phyloP scores from a whole-genome alignment of 2,888 invertebrate genomes.

The Stenolophus ochropezus region DNA sequence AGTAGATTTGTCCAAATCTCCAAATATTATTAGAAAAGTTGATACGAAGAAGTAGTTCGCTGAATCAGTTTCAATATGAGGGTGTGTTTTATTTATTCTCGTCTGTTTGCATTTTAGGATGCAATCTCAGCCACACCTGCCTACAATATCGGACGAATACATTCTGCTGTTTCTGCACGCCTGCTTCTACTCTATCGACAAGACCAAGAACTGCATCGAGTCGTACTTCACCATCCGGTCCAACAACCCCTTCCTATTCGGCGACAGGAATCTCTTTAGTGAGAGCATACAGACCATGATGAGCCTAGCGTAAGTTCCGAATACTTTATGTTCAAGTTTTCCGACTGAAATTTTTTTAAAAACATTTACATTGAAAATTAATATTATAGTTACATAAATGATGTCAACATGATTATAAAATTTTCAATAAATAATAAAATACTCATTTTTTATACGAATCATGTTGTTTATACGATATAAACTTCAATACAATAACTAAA shows the following conservation, averaged over 20 bases:
- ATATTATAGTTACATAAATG: too few species aligned
- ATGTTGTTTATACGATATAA: too few species aligned
- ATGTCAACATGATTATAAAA: too few species aligned
- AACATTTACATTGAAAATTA: too few species aligned
- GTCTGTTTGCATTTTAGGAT: slow-evolving; percentile 74
- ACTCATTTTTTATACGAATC: too few species aligned
- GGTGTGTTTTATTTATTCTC: not conserved
- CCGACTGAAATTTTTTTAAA: too few species aligned
- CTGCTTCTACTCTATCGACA: slow-evolving; percentile 73
- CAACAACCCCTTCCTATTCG: slow-evolving; percentile 77
- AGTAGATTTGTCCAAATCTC: not conserved
- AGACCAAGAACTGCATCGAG: slow-evolving; percentile 74
- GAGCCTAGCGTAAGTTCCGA: slow-evolving; percentile 80
- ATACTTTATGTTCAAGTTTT: too few species aligned
- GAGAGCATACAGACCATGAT: slow-evolving; percentile 75
- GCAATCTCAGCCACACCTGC: slow-evolving; percentile 77
- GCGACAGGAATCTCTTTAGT: slow-evolving; percentile 75
- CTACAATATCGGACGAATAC: slow-evolving; percentile 79
- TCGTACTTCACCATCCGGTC: slow-evolving; percentile 77
- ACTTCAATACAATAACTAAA: too few species aligned
- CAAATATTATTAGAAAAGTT: not conserved
- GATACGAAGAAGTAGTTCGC: not conserved
- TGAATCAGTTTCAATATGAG: not conserved
- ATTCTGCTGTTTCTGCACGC: slow-evolving; percentile 80
- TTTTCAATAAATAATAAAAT: too few species aligned